Conservation (phyloP, 92 coral and sea anemone genomes). For the Hydrozoanthus gracilis region DNA sequence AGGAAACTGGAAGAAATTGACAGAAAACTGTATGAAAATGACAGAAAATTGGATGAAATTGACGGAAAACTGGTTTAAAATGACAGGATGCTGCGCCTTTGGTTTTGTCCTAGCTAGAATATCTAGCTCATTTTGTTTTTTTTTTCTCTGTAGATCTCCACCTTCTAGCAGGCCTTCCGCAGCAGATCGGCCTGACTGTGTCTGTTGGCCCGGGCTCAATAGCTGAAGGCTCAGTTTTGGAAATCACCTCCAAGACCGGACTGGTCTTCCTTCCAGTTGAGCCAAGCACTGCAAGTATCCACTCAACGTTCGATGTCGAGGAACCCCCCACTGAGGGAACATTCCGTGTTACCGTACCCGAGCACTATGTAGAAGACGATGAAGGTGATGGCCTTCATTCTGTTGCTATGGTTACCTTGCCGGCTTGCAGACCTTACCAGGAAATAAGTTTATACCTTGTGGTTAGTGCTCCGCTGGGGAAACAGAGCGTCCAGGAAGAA, state of each 20-base stretch:
- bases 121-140: background rate
- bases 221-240: conserved; percentile 76
- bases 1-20: no score
- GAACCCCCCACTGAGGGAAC: conserved; percentile 58
- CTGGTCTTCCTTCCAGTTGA: conserved; percentile 71
- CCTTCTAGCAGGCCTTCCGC: conserved; percentile 80
- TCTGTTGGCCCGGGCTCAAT: conserved; percentile 94
- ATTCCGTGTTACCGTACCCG: conserved; percentile 61
- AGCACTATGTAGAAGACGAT: conserved; percentile 49
- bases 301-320: conserved; percentile 78
- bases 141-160: conserved; percentile 55
- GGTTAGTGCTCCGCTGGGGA: conserved; percentile 68
- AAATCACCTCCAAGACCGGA: conserved; percentile 77
- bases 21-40: no score
- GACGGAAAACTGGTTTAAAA: no score
- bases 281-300: conserved; percentile 68
- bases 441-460: conserved; percentile 71
- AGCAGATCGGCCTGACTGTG: conserved; percentile 71
- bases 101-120: no score
- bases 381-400: conserved; percentile 50
- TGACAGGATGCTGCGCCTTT: no score
- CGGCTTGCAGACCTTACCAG: conserved; percentile 80
- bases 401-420: conserved; percentile 84
- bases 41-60: no score
- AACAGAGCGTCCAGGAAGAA: conserved; percentile 77